Percentiles rank a stretch among this genome's conserved stretches.
Evolutionary conservation across 2,797 vertebrate genomes (phyloP).

Genomic region (Adelosebastes latens): DNA sequence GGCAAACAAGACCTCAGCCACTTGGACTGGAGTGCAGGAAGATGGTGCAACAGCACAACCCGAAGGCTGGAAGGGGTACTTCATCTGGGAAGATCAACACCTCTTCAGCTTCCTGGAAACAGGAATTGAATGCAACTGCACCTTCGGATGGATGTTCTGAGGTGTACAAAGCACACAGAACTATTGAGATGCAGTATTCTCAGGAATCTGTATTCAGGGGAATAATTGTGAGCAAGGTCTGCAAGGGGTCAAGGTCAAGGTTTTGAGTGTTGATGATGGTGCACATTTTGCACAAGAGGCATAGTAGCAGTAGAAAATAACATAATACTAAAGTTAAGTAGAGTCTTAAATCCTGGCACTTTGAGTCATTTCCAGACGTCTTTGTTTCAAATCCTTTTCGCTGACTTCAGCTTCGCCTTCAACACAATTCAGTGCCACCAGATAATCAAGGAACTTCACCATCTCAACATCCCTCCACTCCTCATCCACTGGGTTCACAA

Average conservation of each 20-base stretch:
- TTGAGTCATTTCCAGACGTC: not conserved
- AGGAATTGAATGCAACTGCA: not conserved
- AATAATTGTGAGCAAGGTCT: not conserved
- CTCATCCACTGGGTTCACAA: not conserved
- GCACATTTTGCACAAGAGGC: not conserved
- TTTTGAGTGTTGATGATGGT: not conserved
- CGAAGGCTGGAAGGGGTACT: conserved; percentile 11
- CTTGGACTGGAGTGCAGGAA: not conserved
- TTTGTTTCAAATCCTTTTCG: not conserved
- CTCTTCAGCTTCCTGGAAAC: not conserved
- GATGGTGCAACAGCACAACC: conserved; percentile 47
- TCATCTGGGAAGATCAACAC: not conserved
- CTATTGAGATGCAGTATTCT: no score
- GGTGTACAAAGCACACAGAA: not conserved
- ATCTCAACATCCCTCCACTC: not conserved
- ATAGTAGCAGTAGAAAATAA: not conserved
- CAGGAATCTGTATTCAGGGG: not conserved
- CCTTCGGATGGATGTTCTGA: not conserved
- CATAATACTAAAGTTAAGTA: not conserved
- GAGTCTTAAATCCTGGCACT: not conserved
- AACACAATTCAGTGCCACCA: not conserved
- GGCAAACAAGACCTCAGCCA: conserved; percentile 31
- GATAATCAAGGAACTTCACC: no score
- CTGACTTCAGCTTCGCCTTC: not conserved
- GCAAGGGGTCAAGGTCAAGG: not conserved